Percentiles rank a stretch among this genome's conserved stretches.
Conservation (phyloP, 2,888 invertebrate species). For the Pandemis corylana region DNA sequence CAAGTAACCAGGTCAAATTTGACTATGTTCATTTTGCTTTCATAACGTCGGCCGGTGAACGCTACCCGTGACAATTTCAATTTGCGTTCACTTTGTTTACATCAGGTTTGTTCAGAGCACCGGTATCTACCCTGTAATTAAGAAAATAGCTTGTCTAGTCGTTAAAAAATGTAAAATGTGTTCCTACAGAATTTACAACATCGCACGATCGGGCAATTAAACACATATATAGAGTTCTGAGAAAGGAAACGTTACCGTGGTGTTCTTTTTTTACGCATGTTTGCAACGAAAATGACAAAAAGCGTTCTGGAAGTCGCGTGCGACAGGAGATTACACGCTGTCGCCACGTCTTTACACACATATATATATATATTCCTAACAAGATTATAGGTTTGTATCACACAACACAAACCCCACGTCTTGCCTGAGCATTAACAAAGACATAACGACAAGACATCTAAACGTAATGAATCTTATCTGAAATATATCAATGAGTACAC, state of each 20-base stretch:
- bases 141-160: conserved; percentile 27
- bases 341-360: too few relatives aligned
- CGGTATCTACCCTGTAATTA: conserved; percentile 32
- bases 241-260: neutral
- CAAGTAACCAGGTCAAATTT: conserved; percentile 33
- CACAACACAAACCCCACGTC: too few relatives aligned
- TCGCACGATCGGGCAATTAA: conserved; percentile 3
- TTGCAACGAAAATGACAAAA: conserved; percentile 27
- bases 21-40: conserved; percentile 37
- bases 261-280: neutral
- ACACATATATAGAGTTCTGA: neutral
- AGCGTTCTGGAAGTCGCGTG: conserved; percentile 27
- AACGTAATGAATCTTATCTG: too few relatives aligned
- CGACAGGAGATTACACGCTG: conserved; percentile 38
- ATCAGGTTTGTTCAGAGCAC: conserved; percentile 32
- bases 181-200: conserved; percentile 14
- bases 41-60: conserved; percentile 37
- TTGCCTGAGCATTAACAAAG: too few relatives aligned
- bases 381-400: too few relatives aligned
- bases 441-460: too few relatives aligned
- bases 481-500: too few relatives aligned
- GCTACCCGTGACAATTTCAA: conserved; percentile 41
- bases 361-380: too few relatives aligned
- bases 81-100: conserved; percentile 41
- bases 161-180: conserved; percentile 20